phyloP scores from a whole-genome alignment of 2,113 vertebrate species.

The Anolis carolinensis region DNA sequence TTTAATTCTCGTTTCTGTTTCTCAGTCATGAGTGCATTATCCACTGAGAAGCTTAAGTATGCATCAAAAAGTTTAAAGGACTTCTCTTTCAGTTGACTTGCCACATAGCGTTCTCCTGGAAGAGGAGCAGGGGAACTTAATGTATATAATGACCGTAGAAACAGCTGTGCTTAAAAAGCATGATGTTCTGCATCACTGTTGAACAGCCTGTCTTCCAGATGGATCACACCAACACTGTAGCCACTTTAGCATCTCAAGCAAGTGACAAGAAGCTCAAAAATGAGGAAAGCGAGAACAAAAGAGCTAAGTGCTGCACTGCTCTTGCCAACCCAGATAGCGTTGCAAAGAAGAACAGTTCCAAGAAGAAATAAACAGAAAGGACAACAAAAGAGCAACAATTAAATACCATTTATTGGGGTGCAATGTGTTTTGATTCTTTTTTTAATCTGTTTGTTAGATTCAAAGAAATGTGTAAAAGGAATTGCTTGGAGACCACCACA shows the following conservation, averaged over 20 bases:
- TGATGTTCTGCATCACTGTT: background rate
- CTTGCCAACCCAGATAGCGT: background rate
- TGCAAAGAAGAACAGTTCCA: background rate
- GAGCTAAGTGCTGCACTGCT: background rate
- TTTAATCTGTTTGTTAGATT: background rate
- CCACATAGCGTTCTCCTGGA: conserved; percentile 74
- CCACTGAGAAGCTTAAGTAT: conserved; percentile 75
- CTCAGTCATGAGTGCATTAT: conserved; percentile 81
- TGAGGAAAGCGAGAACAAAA: background rate
- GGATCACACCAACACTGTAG: no score
- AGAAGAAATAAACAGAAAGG: background rate
- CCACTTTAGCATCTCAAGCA: background rate
- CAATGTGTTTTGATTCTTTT: background rate
- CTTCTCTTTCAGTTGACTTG: conserved; percentile 54
- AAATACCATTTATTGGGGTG: background rate
- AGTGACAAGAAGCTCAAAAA: background rate
- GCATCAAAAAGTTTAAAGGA: conserved; percentile 70
- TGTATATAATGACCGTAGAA: background rate
- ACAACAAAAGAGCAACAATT: no score
- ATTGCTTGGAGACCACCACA: background rate
- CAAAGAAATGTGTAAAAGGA: background rate
- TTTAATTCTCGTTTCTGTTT: conserved; percentile 82
- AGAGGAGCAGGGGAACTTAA: conserved; percentile 20
- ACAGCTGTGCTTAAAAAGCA: background rate
- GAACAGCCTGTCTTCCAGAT: background rate